Base-by-base conservation (phyloP, 64 coral and sea anemone genomes). In the Stylophora pistillata region DNA sequence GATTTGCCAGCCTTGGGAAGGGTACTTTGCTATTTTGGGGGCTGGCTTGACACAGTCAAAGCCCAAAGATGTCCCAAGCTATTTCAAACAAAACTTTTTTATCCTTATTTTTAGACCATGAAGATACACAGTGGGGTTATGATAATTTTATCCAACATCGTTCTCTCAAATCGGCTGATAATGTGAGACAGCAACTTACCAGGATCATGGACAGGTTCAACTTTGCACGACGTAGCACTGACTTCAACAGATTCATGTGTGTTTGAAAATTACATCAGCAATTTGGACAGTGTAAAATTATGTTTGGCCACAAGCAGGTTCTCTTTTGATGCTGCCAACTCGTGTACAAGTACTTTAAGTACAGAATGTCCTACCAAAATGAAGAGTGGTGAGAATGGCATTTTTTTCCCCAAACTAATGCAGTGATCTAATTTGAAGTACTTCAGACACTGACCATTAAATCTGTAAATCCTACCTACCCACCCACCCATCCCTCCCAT, bases 221-320 rank as follows among this genome's bases (percentile, higher is more conserved):
- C 26, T 78, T 99, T 77, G 87, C 76, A 4, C 93, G 97, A 23
- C 88, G 86, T 5, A 99, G 97, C 64, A 99, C 97, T 31, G 97
- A 99, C 93, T 99, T 99, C 53, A 99, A 99, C 83, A 99, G 97
- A n/a, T n/a, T n/a, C n/a, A n/a, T n/a, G n/a, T n/a, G n/a, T n/a
- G n/a, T n/a, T n/a, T n/a, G n/a, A n/a, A n/a, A n/a, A n/a, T n/a
- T n/a, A n/a, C n/a, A n/a, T n/a, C n/a, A n/a, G 2, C 37, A 41
- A 41, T 41, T 41, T 41, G 37, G 6, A 41, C 37, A 41, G 37
- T 41, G 37, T 6, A 41, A 3, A 3, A 41, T 41, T 41, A 41
- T 41, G 37, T 41, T 41, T 41, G 37, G 37, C 37, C 2, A 41
- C 37, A 47, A 47, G 7, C 37, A 47, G 0, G 37, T 47, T 4